Base-by-base conservation (phyloP, 2,113 vertebrate genomes). In the Megaceryle maxima region DNA sequence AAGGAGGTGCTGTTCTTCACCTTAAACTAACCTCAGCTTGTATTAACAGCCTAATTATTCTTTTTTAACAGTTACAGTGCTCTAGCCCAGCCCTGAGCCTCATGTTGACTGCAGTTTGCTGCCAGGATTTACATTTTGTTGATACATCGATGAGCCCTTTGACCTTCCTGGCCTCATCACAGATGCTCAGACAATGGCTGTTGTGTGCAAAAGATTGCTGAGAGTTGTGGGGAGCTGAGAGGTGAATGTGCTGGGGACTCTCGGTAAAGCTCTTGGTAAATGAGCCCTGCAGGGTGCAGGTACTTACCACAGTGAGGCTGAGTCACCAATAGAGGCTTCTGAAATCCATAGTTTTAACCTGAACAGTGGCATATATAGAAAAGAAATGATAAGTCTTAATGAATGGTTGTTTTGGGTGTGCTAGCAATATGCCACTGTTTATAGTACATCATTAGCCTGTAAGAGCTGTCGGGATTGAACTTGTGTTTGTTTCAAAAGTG, bases 401-500 rank as follows among this genome's bases (percentile, higher is more conserved):
- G 85, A 97, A 90, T 57, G 63, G 70, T 67, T 79, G 57, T n/a
- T 95, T 95, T 96, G 91, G 95, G 85, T 85, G 60, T 89, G 74
- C 94, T 96, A 97, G 92, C 95, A 97, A 94, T 96, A 95, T 92
- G 92, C 73, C 67, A 57, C 73, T 96, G 88, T 96, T 97, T 95
- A 92, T 90, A 89, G 91, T 95, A 87, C 96, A 87, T 94, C 91
- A 94, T 94, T 97, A 97, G 83, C 92, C 88, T 66, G 82, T 91
- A 85, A 95, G 95, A 97, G 92, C 93, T 87, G 66, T 21, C 89
- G 77, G 24, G 16, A 83, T 96, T 97, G 94, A 98, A 98, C 94
- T 96, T 97, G 90, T 96, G 80, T 96, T 97, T 96, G 85, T 96
- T 97, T 96, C 93, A 94, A 66, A 98, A 91, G 95, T 96, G 56